A percentile compares a stretch with the other conserved stretches of the same genome.
phyloP scores from a whole-genome alignment of 1,140 invertebrate genomes.

The Onthophagus taurus region DNA sequence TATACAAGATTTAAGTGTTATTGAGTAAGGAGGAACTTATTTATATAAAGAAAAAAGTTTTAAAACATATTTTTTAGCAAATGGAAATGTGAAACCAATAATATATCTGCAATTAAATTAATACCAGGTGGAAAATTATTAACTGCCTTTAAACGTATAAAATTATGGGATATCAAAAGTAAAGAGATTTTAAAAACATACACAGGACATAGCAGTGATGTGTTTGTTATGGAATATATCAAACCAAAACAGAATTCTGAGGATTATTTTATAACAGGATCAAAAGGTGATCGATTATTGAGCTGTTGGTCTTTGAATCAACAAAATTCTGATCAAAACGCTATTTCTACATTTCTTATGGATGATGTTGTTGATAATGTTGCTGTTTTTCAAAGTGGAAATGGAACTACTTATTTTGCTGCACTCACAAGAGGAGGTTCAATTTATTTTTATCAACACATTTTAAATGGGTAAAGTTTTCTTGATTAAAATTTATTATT shows the following conservation, averaged over 20 bases:
- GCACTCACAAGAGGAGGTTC: slow-evolving; percentile 64
- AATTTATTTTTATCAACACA: slow-evolving; percentile 65
- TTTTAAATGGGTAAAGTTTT: slow-evolving; percentile 55
- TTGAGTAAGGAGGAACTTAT: too few species aligned
- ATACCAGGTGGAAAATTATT: slow-evolving; percentile 51
- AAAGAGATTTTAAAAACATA: slow-evolving; percentile 52
- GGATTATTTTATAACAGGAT: slow-evolving; percentile 53
- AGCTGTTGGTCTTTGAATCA: slow-evolving; percentile 51
- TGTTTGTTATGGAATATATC: slow-evolving; percentile 46
- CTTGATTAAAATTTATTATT: slow-evolving; percentile 11
- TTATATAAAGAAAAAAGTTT: too few species aligned
- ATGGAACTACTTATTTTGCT: slow-evolving; percentile 44
- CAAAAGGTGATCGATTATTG: slow-evolving; percentile 40
- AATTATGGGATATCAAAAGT: slow-evolving; percentile 52
- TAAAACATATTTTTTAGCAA: slow-evolving; percentile 28
- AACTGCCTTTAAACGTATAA: slow-evolving; percentile 54
- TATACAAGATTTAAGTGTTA: slow-evolving; percentile 34
- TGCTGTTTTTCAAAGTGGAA: slow-evolving; percentile 37
- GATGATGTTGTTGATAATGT: slow-evolving; percentile 55
- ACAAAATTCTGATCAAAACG: slow-evolving; percentile 35
- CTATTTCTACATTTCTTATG: slow-evolving; percentile 49
- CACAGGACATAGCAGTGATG: slow-evolving; percentile 56
- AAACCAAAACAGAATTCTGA: slow-evolving; percentile 31
- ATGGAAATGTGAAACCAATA: slow-evolving; percentile 57
- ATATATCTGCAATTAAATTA: slow-evolving; percentile 54